Conservation (phyloP, 1,140 invertebrate genomes). For the Drosophila bocqueti region DNA sequence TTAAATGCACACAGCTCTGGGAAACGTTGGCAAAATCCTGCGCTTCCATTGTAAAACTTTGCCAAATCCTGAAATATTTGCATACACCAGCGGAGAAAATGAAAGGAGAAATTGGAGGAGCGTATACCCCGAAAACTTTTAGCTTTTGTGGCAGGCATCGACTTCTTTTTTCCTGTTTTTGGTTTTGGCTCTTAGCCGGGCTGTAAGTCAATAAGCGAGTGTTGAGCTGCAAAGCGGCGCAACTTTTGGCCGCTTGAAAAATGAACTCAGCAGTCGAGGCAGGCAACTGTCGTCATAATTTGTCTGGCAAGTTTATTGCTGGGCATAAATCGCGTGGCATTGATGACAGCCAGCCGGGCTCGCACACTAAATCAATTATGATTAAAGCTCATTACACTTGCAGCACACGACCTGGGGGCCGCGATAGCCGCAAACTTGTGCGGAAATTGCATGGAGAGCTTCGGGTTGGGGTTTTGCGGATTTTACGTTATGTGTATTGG, state of each 20-base stretch:
- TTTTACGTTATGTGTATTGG: constrained; percentile 17
- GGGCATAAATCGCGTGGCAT: constrained; percentile 71
- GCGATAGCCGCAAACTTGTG: constrained; percentile 63
- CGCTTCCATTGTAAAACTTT: constrained; percentile 71
- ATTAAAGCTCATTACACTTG: constrained; percentile 80
- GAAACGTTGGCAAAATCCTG: constrained; percentile 36
- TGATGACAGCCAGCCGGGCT: constrained; percentile 54
- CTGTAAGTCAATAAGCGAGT: constrained; percentile 78
- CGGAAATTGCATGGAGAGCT: constrained; percentile 66
- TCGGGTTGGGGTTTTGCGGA: constrained; percentile 9
- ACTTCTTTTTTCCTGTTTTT: constrained; percentile 2
- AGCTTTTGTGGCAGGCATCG: constrained; percentile 40
- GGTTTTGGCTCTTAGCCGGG: constrained; percentile 43
- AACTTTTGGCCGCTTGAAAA: constrained; percentile 66
- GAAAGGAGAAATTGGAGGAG: constrained; percentile 7
- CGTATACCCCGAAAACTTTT: constrained; percentile 44
- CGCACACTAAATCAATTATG: constrained; percentile 80
- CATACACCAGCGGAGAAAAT: constrained; percentile 51
- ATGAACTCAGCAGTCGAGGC: constrained; percentile 62
- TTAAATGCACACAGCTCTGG: constrained; percentile 59
- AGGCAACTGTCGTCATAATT: constrained; percentile 55
- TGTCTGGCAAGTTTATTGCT: constrained; percentile 77
- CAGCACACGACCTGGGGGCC: constrained; percentile 43
- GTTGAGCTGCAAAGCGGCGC: constrained; percentile 73
- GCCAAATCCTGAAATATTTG: constrained; percentile 62